Evolutionary conservation across 2,797 vertebrate species (phyloP), one percentile per base, ranked within the genome.

Genomic region (Gymnopithys bicolor): DNA sequence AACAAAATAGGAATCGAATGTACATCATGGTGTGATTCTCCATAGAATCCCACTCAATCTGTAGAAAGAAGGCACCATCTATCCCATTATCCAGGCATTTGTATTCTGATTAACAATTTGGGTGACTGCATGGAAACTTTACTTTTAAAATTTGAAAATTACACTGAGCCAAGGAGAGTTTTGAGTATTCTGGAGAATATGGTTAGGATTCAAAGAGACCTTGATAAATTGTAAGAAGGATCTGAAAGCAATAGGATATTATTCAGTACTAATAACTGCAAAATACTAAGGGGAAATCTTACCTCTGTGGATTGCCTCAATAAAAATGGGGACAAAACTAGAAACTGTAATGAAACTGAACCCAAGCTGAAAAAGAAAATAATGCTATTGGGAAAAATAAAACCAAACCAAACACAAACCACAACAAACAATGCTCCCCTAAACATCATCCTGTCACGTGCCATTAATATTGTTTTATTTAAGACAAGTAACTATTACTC

Each of bases 161-260:
- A 2, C 23, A 30, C 32, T 5, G 7, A 75, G 21, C 56, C 63
- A 56, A 80, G 37, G 6, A 35, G 2, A 43, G 5, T n/a, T 41
- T 55, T 62, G 32, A 68, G 10, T 80, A 52, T 62, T 64, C 30
- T 78, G 23, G 23, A 35, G 13, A 68, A 66, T 23, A 45, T 5
- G 7, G 25, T 69, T 76, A 74, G 30, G 60, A 75, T 75, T 85
- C 25, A 66, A 82, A 79, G 30, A 75, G 12, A 39, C 8, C 28
- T 90, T 87, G 45, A 87, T 46, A 78, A 81, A 90, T 55, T 84
- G 4, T 35, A 69, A 75, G 46, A 58, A 84, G 22, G 27, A n/a
- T 81, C 60, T 75, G 71, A 91, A 84, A 58, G 28, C 32, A 67
- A 11, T 56, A 78, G 33, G 13, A 30, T 67, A 19, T 70, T 75